Evolutionary conservation across 2,888 invertebrate species (phyloP).

Genomic region (Steromphala cineraria): DNA sequence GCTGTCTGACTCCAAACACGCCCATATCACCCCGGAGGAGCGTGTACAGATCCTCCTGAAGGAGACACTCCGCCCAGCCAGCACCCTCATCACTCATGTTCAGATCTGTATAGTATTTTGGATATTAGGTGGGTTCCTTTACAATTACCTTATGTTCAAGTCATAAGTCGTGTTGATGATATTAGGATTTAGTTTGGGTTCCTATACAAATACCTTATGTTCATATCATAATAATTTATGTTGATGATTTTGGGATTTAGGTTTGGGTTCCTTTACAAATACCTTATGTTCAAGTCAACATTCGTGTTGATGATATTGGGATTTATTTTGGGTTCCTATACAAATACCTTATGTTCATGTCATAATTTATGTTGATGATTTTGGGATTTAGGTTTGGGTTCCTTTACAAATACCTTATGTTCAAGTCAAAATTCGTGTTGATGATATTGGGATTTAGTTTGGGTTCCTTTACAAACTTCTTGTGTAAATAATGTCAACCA

Average conservation of each 20-base stretch:
- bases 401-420: background rate
- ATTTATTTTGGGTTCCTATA: background rate
- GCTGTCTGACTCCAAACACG: slow-evolving; percentile 52
- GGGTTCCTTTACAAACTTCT: slow-evolving; percentile 27
- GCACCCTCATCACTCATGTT: slow-evolving; percentile 73
- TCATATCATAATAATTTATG: slow-evolving; percentile 75
- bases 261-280: slow-evolving; percentile 50
- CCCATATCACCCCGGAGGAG: slow-evolving; percentile 63
- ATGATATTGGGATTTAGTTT: background rate
- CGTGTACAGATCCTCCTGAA: slow-evolving; percentile 69
- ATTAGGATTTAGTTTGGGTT: background rate
- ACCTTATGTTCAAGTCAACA: background rate
- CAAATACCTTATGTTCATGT: slow-evolving; percentile 72
- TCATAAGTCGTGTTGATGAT: background rate
- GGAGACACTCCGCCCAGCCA: slow-evolving; percentile 72
- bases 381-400: slow-evolving; percentile 74
- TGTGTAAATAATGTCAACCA: slow-evolving; percentile 75
- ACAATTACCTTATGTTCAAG: background rate
- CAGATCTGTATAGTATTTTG: slow-evolving; percentile 75
- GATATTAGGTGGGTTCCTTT: slow-evolving; percentile 69
- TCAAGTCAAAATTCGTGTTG: background rate
- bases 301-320: background rate
- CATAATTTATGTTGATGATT: too few species aligned
- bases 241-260: slow-evolving; percentile 75
- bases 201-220: slow-evolving; percentile 60